Base-by-base conservation (phyloP, 2,888 invertebrate species). In the Phasia obesa region DNA sequence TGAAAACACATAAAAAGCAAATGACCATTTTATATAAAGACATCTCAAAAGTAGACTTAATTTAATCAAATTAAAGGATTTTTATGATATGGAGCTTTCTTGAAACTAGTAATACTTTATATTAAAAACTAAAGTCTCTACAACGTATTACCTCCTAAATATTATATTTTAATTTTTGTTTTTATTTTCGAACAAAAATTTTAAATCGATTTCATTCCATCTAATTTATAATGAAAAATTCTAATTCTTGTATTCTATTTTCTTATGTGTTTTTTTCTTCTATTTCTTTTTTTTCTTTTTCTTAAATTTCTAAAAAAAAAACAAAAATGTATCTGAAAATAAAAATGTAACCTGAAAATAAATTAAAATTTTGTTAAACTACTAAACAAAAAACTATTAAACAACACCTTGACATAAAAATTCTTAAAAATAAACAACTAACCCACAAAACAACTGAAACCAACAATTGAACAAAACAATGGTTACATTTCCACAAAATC, bases 341-440 rank as follows among this genome's bases (percentile, higher is more conserved):
- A 13, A 51, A 69, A 65, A 55, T 38, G 25, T 47, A 59, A 76
- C n/a, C 49, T 21, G 17, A 25, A 59, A 67, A 67, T n/a, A 27
- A 51, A 49, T 77, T n/a, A 64, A 74, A 64, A 51, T 62, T 74
- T 49, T 7, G 17, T 23, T 49, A 69, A 79, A 65, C 27, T 64
- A 15, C 44, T 49, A 21, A 27, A 49, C n/a, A n/a, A 53, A 81
- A 77, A 55, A 38, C 9, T 17, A 71, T 49, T 23, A 27, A 65
- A 79, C 51, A 79, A 75, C 60, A 83, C 75, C 71, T 75, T 79
- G 51, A 83, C 71, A 83, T 75, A 38, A 69, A 67, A 60, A 69
- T 69, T 21, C 67, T 74, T 31, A 38, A 55, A 65, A 64, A 47
- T 17, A 51, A 55, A 57, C 35, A 51, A 75, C 11, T 51, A 73